Evolutionary conservation across 2,888 invertebrate species (phyloP).

Genomic region (Dendrolimus pini): DNA sequence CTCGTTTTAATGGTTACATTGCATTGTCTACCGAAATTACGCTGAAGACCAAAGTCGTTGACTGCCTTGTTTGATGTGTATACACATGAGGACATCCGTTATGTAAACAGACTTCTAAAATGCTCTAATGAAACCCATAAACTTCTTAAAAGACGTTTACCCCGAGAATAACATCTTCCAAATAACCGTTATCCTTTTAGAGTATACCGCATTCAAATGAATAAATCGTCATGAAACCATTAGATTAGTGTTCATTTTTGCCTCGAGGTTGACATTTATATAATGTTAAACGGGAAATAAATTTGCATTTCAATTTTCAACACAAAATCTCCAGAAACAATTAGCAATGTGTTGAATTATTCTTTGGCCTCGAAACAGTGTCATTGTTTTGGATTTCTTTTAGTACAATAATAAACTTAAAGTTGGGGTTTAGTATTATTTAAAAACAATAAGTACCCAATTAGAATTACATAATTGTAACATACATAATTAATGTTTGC

Average conservation of each 20-base stretch:
- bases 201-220: not conserved
- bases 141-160: conserved; percentile 3
- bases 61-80: conserved; percentile 10
- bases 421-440: too few species aligned
- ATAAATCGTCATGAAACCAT: not conserved
- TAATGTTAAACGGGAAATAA: too few species aligned
- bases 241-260: too few species aligned
- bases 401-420: too few species aligned
- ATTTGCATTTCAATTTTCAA: too few species aligned
- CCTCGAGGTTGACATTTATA: too few species aligned
- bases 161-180: not conserved
- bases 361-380: too few species aligned
- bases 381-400: too few species aligned
- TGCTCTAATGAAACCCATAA: conserved; percentile 9
- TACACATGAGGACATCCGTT: conserved; percentile 14
- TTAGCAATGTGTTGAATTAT: too few species aligned
- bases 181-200: not conserved
- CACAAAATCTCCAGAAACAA: too few species aligned
- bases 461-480: too few species aligned
- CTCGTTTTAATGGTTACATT: conserved; percentile 10
- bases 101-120: conserved; percentile 13
- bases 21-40: not conserved
- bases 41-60: conserved; percentile 5
- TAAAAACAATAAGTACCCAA: too few species aligned
- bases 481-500: not conserved